Percentiles rank a stretch among this genome's conserved stretches.
Evolutionary conservation across 2,888 invertebrate genomes (phyloP).

Genomic region (Ennomos fuscantarius): DNA sequence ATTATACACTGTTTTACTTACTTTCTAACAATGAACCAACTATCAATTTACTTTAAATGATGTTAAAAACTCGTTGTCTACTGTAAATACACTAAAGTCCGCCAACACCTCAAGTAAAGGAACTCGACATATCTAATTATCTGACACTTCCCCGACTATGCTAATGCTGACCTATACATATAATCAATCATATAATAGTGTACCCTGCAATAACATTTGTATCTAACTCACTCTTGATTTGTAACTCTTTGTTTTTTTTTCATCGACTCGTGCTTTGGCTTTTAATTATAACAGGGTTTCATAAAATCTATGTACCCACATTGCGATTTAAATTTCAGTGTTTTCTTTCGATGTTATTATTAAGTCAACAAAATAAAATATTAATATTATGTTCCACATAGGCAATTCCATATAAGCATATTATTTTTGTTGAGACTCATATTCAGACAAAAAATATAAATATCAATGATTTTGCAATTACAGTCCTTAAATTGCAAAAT

Average conservation of each 20-base stretch:
- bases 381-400: no score
- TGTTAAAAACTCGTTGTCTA: slow-evolving; percentile 38
- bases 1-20: slow-evolving; percentile 54
- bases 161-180: slow-evolving; percentile 41
- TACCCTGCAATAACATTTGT: slow-evolving; percentile 35
- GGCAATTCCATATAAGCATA: no score
- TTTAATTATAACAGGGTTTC: slow-evolving; percentile 24
- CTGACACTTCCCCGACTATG: slow-evolving; percentile 44
- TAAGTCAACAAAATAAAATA: no score
- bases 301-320: slow-evolving; percentile 22
- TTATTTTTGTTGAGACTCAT: no score
- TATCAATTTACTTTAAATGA: slow-evolving; percentile 20
- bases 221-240: slow-evolving; percentile 39
- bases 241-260: slow-evolving; percentile 35
- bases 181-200: slow-evolving; percentile 32
- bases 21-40: slow-evolving; percentile 43
- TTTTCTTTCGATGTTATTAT: no score
- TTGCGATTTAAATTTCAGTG: no score
- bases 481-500: no score
- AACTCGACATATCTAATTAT: slow-evolving; percentile 41
- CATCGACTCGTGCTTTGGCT: slow-evolving; percentile 39
- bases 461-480: no score
- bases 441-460: no score
- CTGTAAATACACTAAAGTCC: slow-evolving; percentile 59
- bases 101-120: slow-evolving; percentile 38